Evolutionary conservation across 2,888 invertebrate genomes (phyloP).

Genomic region (Leucozona laternaria): DNA sequence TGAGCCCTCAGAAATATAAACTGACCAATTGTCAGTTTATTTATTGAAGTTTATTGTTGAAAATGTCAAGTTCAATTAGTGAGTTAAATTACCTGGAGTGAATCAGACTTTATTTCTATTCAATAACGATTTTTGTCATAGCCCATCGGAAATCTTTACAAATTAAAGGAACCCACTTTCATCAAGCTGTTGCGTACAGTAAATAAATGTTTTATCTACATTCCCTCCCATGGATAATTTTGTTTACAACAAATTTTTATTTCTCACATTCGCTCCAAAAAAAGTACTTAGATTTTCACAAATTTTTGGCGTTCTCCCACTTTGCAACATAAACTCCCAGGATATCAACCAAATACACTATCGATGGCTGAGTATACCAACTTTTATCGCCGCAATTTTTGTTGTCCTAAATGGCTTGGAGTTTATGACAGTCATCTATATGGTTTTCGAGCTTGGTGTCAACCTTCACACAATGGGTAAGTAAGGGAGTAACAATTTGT

Average conservation of each 20-base stretch:
- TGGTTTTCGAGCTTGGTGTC: slow-evolving; percentile 77
- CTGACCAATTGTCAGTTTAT: too few species aligned
- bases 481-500: not conserved
- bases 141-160: not conserved
- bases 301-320: slow-evolving; percentile 81
- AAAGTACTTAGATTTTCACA: slow-evolving; percentile 80
- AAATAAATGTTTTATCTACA: slow-evolving; percentile 1
- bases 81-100: not conserved
- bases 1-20: too few species aligned
- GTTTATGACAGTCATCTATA: slow-evolving; percentile 78
- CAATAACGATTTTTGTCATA: not conserved
- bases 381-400: slow-evolving; percentile 78
- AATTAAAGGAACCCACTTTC: slow-evolving; percentile 25
- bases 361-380: slow-evolving; percentile 79
- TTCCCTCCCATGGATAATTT: not conserved
- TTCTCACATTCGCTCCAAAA: not conserved
- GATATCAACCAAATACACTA: slow-evolving; percentile 78
- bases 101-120: not conserved
- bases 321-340: slow-evolving; percentile 78
- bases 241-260: not conserved
- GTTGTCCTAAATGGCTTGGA: slow-evolving; percentile 78
- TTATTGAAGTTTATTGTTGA: not conserved
- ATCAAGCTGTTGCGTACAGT: slow-evolving; percentile 51
- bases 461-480: slow-evolving; percentile 80
- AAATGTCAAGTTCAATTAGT: slow-evolving; percentile 56